Conservation (phyloP, 1,140 invertebrate genomes). For the Ceratoteleas bidentatus region DNA sequence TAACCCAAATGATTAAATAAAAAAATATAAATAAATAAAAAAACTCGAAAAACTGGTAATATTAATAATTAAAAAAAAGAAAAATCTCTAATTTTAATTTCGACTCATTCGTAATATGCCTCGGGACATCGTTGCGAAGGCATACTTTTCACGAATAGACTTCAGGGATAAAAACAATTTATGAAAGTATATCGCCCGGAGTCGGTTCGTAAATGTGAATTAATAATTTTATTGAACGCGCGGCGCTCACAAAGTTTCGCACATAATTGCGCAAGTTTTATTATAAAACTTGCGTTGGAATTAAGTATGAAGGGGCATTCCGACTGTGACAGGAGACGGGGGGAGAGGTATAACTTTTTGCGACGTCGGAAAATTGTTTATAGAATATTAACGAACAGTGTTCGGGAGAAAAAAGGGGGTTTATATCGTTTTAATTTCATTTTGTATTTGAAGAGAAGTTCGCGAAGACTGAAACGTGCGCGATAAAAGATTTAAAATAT, state of each 20-base stretch:
- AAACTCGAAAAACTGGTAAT: too few species aligned
- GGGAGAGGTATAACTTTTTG: not conserved
- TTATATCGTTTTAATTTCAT: not conserved
- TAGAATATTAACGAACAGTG: conserved; percentile 5
- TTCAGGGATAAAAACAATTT: conserved; percentile 25
- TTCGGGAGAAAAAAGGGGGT: not conserved
- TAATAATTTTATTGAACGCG: conserved; percentile 40
- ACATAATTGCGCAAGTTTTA: conserved; percentile 39
- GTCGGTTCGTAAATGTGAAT: conserved; percentile 32
- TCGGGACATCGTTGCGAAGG: too few species aligned
- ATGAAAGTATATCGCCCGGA: conserved; percentile 7
- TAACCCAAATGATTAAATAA: too few species aligned
- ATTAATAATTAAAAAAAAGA: not conserved
- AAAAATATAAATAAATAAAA: too few species aligned
- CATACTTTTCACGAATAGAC: conserved; percentile 14
- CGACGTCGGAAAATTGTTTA: conserved; percentile 15
- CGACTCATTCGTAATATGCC: too few species aligned
- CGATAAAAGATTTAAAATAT: conserved; percentile 19
- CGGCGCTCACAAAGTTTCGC: conserved; percentile 21
- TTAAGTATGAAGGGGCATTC: conserved; percentile 25
- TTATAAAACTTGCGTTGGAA: conserved; percentile 34
- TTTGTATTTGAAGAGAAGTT: conserved; percentile 10
- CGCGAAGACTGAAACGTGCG: too few species aligned
- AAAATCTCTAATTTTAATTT: not conserved
- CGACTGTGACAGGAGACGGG: not conserved